These are phyloP conservation scores for Candidula unifasciata DNA, from an alignment of 2,888 invertebrate species.

Conservation along the genomic window DNA sequence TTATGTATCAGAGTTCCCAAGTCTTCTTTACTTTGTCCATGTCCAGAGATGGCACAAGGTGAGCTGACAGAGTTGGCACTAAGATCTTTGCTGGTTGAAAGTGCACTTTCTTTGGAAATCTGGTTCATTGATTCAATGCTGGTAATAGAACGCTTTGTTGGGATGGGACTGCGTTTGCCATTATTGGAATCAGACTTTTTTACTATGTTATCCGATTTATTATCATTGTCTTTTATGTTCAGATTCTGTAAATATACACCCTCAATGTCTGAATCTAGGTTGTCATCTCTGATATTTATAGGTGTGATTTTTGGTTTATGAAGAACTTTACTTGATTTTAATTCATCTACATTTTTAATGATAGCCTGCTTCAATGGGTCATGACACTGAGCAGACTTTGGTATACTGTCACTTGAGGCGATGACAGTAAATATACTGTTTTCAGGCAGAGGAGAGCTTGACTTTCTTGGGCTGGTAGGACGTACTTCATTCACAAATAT, in stretches of 20 bases:
- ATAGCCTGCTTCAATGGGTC: neutral
- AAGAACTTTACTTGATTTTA: neutral
- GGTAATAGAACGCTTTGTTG: neutral
- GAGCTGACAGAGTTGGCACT: neutral
- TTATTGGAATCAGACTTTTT: neutral
- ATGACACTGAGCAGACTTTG: neutral
- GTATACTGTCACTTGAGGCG: neutral
- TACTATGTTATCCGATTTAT: neutral
- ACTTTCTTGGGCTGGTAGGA: neutral
- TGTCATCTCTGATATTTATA: neutral
- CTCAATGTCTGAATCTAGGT: neutral
- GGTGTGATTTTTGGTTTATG: neutral
- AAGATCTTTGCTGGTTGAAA: neutral
- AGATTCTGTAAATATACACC: neutral
- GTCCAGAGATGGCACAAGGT: slow-evolving; percentile 6
- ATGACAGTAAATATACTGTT: neutral
- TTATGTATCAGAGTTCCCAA: neutral
- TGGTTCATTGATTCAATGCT: neutral
- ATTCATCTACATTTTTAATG: neutral
- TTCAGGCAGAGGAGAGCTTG: neutral
- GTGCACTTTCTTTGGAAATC: neutral
- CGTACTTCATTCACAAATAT: neutral
- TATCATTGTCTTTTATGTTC: neutral
- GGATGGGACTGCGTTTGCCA: neutral
- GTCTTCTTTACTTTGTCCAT: neutral